phyloP scores from a whole-genome alignment of 2,888 invertebrate genomes.

The Stenoptilia bipunctidactyla region DNA sequence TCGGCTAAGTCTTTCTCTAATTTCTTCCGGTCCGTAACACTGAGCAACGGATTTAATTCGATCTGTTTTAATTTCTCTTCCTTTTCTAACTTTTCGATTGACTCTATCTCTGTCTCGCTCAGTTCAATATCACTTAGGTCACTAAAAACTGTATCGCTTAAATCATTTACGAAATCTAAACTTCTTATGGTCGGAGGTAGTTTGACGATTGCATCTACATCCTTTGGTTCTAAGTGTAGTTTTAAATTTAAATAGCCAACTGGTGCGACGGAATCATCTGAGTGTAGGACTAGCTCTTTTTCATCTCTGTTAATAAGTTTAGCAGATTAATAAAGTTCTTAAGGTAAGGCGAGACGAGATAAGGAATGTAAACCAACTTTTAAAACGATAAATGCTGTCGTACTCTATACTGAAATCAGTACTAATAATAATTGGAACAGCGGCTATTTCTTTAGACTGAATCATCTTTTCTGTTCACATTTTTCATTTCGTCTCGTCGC shows the following conservation, averaged over 20 bases:
- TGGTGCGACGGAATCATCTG: conserved; percentile 93
- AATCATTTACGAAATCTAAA: conserved; percentile 72
- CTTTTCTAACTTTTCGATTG: conserved; percentile 66
- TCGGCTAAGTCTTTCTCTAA: conserved; percentile 27
- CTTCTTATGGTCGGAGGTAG: conserved; percentile 67
- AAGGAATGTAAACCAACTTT: no score
- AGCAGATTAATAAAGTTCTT: no score
- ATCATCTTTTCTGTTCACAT: no score
- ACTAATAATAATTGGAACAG: no score
- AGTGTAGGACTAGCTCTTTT: conserved; percentile 88
- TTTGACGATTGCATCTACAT: conserved; percentile 40
- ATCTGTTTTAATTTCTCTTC: conserved; percentile 54
- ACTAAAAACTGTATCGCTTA: conserved; percentile 74
- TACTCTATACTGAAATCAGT: no score
- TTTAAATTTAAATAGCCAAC: conserved; percentile 95
- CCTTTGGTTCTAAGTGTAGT: conserved; percentile 81
- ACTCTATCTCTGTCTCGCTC: conserved; percentile 73
- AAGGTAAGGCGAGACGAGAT: no score
- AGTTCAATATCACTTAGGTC: conserved; percentile 75
- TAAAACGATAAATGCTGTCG: no score
- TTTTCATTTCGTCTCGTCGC: no score
- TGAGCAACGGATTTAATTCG: conserved; percentile 54
- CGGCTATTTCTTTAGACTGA: no score
- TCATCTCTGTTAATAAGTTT: conserved; percentile 76
- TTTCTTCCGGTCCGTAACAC: conserved; percentile 35